Conservation (phyloP, 2,888 invertebrate genomes). For the Ernsta delagoae region DNA sequence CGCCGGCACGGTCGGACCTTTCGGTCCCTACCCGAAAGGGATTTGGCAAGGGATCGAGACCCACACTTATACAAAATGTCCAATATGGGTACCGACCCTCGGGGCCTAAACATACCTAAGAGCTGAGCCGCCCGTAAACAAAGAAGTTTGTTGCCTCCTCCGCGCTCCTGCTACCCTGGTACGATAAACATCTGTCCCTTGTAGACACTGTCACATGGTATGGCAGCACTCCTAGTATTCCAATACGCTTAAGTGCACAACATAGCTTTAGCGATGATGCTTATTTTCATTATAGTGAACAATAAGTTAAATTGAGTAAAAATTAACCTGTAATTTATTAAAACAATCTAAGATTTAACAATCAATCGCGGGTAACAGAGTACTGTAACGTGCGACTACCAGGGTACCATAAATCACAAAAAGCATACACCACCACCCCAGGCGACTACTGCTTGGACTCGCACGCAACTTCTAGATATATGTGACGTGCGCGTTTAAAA, state of each 20-base stretch:
- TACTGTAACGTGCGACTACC: neutral
- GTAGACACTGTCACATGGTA: conserved; percentile 30
- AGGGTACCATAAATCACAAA: neutral
- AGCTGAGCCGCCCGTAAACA: conserved; percentile 71
- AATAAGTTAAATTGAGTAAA: too few relatives aligned
- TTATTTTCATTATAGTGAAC: too few relatives aligned
- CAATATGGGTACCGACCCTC: conserved; percentile 71
- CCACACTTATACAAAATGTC: conserved; percentile 85
- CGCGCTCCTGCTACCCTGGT: conserved; percentile 60
- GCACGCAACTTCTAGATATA: neutral
- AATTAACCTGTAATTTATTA: too few relatives aligned
- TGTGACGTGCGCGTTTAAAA: conserved; percentile 2
- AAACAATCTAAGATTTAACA: too few relatives aligned
- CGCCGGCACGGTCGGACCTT: conserved; percentile 77
- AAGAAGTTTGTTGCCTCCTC: conserved; percentile 74
- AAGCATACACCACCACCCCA: conserved; percentile 1
- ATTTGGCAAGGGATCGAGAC: conserved; percentile 81
- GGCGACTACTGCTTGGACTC: neutral
- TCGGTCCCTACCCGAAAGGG: conserved; percentile 77
- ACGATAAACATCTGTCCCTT: conserved; percentile 46
- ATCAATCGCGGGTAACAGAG: neutral
- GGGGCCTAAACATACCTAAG: conserved; percentile 72
- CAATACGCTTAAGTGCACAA: conserved; percentile 14
- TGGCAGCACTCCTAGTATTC: too few relatives aligned
- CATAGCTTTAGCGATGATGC: too few relatives aligned